Conservation (phyloP, 2,888 invertebrate species). For the Drosophila paramelanica region DNA sequence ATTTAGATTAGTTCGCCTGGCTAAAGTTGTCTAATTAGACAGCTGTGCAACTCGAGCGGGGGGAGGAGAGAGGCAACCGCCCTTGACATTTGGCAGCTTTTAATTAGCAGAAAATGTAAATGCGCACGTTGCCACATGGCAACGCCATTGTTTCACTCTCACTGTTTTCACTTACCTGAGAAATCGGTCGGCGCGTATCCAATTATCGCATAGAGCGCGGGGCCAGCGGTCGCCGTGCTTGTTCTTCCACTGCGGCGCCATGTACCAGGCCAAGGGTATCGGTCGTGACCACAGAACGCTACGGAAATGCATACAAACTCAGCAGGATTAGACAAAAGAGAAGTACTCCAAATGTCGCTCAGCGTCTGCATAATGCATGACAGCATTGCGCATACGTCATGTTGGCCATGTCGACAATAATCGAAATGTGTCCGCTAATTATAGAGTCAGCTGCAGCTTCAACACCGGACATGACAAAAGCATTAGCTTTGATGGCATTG, state of each 20-base stretch:
- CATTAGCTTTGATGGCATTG: conserved; percentile 20
- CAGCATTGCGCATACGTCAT: conserved; percentile 39
- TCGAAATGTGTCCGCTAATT: conserved; percentile 11
- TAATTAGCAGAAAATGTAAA: conserved; percentile 65
- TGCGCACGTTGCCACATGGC: conserved; percentile 19
- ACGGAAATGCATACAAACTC: conserved; percentile 1
- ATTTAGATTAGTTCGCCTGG: conserved; percentile 19
- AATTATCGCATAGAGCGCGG: conserved; percentile 92
- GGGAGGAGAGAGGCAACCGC: background rate
- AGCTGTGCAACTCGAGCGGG: background rate
- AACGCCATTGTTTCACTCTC: background rate
- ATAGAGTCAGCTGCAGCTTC: background rate
- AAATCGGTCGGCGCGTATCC: conserved; percentile 94
- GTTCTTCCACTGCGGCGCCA: conserved; percentile 94
- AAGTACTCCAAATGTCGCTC: background rate
- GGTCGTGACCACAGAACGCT: conserved; percentile 95
- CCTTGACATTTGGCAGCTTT: conserved; percentile 38
- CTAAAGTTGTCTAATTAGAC: conserved; percentile 54
- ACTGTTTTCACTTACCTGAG: conserved; percentile 84
- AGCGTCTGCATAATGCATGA: conserved; percentile 2
- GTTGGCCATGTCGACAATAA: conserved; percentile 3
- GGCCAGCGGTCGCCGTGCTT: conserved; percentile 93
- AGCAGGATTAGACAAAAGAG: background rate
- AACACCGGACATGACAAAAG: conserved; percentile 5
- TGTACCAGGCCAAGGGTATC: conserved; percentile 97